A percentile compares a stretch with the other conserved stretches of the same genome.
phyloP scores from a whole-genome alignment of 2,113 vertebrate species.

The Himantopus leucocephalus region DNA sequence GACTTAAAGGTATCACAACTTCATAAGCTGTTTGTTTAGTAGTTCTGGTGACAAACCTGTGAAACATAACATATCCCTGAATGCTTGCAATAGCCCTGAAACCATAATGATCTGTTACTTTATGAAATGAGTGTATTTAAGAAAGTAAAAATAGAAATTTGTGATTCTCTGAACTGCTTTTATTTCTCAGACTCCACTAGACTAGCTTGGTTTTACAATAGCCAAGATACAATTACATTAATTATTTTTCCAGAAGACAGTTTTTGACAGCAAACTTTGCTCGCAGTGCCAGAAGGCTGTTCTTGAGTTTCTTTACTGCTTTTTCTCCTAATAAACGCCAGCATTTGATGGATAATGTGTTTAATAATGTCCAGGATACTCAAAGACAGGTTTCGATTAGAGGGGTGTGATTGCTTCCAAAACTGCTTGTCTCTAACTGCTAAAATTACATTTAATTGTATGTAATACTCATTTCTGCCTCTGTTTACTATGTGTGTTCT shows the following conservation, averaged over 20 bases:
- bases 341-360: background rate
- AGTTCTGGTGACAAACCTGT: background rate
- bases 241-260: background rate
- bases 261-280: background rate
- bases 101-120: background rate
- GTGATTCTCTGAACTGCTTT: background rate
- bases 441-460: background rate
- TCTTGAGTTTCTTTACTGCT: background rate
- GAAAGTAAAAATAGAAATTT: background rate
- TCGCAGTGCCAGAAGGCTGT: background rate
- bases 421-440: background rate
- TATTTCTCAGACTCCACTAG: background rate
- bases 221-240: background rate
- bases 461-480: background rate
- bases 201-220: background rate
- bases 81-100: background rate
- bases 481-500: background rate
- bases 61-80: background rate
- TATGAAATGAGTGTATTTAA: background rate
- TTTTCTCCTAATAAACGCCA: background rate
- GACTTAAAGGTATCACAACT: background rate
- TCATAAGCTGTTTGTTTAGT: background rate
- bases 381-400: background rate
- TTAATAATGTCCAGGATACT: background rate
- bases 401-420: background rate